Evolutionary conservation across 2,888 invertebrate genomes (phyloP).

Genomic region (Callimorpha dominula): DNA sequence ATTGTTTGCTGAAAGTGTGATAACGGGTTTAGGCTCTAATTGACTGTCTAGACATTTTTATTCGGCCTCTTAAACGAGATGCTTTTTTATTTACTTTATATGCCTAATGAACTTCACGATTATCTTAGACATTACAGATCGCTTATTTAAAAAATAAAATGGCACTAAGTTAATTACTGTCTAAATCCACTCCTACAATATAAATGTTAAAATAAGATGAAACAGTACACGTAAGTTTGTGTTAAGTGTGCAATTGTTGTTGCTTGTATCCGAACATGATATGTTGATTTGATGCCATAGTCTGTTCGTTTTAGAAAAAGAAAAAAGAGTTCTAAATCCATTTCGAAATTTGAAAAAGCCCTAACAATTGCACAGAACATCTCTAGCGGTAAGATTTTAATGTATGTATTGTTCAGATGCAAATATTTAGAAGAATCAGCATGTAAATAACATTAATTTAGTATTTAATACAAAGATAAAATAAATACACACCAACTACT

Average conservation of each 20-base stretch:
- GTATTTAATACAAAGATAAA: constrained; percentile 60
- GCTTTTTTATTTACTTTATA: constrained; percentile 42
- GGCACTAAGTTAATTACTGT: constrained; percentile 80
- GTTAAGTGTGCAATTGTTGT: constrained; percentile 83
- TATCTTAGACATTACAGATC: constrained; percentile 44
- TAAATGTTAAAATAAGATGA: constrained; percentile 68
- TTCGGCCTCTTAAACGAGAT: constrained; percentile 54
- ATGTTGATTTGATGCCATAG: constrained; percentile 62
- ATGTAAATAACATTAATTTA: constrained; percentile 82
- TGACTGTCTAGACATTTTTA: constrained; percentile 61
- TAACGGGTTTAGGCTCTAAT: constrained; percentile 83
- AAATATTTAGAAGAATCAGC: constrained; percentile 85
- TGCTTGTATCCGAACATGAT: constrained; percentile 59
- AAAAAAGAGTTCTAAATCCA: constrained; percentile 40
- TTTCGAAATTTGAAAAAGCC: constrained; percentile 57
- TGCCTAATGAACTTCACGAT: constrained; percentile 55
- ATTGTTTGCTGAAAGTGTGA: constrained; percentile 73
- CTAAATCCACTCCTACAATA: constrained; percentile 81
- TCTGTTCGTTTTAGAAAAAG: constrained; percentile 31
- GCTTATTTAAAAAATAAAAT: constrained; percentile 53
- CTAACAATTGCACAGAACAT: constrained; percentile 81
- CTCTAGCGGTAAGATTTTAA: constrained; percentile 82
- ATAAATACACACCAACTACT: constrained; percentile 62
- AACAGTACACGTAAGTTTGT: constrained; percentile 75
- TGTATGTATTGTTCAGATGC: constrained; percentile 86